Conservation (phyloP, 2,113 vertebrate genomes). For the Lucifuga dentata region DNA sequence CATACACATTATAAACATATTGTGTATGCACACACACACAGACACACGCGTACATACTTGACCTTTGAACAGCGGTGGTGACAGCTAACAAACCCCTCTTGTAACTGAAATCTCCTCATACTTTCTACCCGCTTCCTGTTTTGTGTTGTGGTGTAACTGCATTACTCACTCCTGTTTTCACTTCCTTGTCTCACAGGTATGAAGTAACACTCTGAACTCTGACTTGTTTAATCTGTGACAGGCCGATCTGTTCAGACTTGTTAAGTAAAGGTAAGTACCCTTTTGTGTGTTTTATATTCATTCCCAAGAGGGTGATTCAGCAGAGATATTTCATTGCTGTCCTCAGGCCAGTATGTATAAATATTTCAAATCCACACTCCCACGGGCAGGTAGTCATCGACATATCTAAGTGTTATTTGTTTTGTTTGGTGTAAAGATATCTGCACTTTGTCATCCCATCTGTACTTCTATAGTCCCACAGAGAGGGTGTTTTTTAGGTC, state of each 20-base stretch:
- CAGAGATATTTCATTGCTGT: neutral
- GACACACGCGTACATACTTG: conserved; percentile 33
- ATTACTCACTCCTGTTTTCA: conserved; percentile 67
- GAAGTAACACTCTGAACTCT: conserved; percentile 46
- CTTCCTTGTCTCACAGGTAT: conserved; percentile 67
- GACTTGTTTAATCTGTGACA: conserved; percentile 16
- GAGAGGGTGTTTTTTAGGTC: conserved; percentile 45
- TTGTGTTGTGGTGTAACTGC: conserved; percentile 60
- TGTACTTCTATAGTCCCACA: conserved; percentile 21
- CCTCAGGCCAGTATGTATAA: neutral
- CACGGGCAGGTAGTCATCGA: neutral
- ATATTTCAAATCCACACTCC: conserved; percentile 38
- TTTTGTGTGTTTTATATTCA: conserved; percentile 39
- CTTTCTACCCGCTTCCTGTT: conserved; percentile 76
- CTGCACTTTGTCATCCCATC: conserved; percentile 50
- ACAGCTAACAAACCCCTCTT: conserved; percentile 56
- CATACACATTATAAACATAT: conserved; percentile 16
- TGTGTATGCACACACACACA: conserved; percentile 24
- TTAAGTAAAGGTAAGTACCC: conserved; percentile 32
- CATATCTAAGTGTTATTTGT: neutral
- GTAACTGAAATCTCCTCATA: conserved; percentile 55
- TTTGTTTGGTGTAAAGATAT: conserved; percentile 8
- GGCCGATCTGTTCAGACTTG: conserved; percentile 49
- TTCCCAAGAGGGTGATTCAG: conserved; percentile 40
- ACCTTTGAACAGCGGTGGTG: conserved; percentile 64